Percentiles rank a stretch among this genome's conserved stretches.
Evolutionary conservation across 2,797 vertebrate species (phyloP).

Genomic region (Tinamus major): DNA sequence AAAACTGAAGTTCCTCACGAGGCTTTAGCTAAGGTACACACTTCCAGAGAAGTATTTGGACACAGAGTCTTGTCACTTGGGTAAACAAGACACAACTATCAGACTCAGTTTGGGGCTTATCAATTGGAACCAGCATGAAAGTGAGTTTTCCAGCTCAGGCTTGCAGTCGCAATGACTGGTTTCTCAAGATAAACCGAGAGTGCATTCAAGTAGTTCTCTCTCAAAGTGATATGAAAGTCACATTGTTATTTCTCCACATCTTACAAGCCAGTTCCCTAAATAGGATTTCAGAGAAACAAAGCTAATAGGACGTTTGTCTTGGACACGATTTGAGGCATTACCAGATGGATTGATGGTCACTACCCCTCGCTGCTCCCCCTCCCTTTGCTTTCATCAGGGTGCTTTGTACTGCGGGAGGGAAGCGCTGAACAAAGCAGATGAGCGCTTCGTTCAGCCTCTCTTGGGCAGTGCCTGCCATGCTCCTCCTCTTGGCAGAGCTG

Average conservation of each 20-base stretch:
- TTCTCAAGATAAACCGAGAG: constrained; percentile 62
- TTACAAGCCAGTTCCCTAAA: background rate
- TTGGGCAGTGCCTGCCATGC: too few species aligned
- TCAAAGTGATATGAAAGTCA: constrained; percentile 38
- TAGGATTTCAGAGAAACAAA: constrained; percentile 3
- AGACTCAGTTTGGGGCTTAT: constrained; percentile 33
- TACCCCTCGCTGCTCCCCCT: background rate
- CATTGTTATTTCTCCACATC: background rate
- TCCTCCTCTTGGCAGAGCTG: background rate
- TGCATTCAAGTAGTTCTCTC: constrained; percentile 17
- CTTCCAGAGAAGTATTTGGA: constrained; percentile 19
- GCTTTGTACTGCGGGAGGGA: background rate
- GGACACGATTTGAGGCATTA: background rate
- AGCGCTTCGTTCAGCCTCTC: too few species aligned
- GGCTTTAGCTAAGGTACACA: background rate
- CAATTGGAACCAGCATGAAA: constrained; percentile 50
- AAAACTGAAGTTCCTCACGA: background rate
- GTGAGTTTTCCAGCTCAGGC: constrained; percentile 9
- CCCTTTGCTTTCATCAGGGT: background rate
- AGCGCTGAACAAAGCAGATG: background rate
- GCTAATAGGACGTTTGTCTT: background rate
- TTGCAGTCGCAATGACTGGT: background rate
- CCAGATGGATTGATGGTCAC: background rate
- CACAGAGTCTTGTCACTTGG: constrained; percentile 5
- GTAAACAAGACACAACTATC: constrained; percentile 4